Conservation (phyloP, 2,113 vertebrate species). For the Holacanthus passer region DNA sequence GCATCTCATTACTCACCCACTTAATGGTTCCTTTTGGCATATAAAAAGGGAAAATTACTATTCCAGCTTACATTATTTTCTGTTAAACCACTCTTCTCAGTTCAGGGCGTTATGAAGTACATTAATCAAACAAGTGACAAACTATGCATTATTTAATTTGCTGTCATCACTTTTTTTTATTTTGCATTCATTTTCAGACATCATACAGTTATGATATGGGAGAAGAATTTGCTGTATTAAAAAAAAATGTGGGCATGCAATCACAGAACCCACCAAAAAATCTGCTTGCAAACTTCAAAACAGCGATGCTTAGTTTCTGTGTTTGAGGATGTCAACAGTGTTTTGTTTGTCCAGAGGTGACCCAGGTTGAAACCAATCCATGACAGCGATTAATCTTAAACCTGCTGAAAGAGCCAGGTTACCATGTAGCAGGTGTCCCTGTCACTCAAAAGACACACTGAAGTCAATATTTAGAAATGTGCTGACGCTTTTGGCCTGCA, state of each 20-base stretch:
- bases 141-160: not conserved
- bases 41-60: not conserved
- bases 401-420: slow-evolving; percentile 68
- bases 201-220: slow-evolving; percentile 63
- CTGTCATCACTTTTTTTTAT: slow-evolving; percentile 58
- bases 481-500: slow-evolving; percentile 68
- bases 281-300: slow-evolving; percentile 24
- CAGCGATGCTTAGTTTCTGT: no score
- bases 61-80: not conserved
- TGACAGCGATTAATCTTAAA: slow-evolving; percentile 71
- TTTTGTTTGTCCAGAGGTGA: slow-evolving; percentile 29
- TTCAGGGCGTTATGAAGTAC: not conserved
- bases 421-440: slow-evolving; percentile 74
- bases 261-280: not conserved
- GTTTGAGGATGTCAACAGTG: slow-evolving; percentile 40
- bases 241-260: slow-evolving; percentile 39
- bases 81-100: not conserved
- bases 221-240: slow-evolving; percentile 35
- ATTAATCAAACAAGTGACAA: slow-evolving; percentile 31
- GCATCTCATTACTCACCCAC: not conserved
- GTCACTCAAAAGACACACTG: slow-evolving; percentile 74
- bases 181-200: slow-evolving; percentile 72
- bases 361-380: slow-evolving; percentile 64
- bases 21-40: not conserved
- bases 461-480: slow-evolving; percentile 75